Percentiles rank a stretch among this genome's conserved stretches.
These are phyloP conservation scores for Passer montanus DNA, from an alignment of 2,113 vertebrate species.

Conservation along the genomic window DNA sequence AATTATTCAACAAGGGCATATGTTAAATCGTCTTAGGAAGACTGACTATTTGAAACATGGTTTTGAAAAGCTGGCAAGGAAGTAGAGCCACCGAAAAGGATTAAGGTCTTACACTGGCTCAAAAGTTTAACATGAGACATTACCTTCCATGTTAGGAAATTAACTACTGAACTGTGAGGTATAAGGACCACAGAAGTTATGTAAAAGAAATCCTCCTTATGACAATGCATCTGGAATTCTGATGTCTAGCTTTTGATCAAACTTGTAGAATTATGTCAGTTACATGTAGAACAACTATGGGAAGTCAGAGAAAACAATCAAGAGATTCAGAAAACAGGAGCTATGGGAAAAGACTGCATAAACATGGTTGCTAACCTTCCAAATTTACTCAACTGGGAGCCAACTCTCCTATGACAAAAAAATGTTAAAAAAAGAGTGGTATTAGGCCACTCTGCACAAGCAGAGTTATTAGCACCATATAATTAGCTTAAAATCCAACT, in stretches of 20 bases:
- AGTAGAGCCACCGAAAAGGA: not conserved
- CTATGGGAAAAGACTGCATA: not conserved
- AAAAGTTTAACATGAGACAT: not conserved
- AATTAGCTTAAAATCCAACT: not conserved
- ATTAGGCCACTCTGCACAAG: not conserved
- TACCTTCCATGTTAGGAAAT: not conserved
- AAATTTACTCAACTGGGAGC: not conserved
- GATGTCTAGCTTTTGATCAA: not conserved
- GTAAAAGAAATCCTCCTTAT: not conserved
- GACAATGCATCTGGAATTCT: not conserved
- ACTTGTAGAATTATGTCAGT: not conserved
- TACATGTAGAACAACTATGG: fast-evolving
- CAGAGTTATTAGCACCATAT: not conserved
- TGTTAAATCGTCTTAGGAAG: not conserved
- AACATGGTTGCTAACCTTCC: not conserved
- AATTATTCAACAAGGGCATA: not conserved
- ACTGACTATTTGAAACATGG: not conserved
- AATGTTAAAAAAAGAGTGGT: not conserved
- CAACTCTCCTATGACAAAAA: not conserved
- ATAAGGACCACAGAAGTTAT: not conserved
- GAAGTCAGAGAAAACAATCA: not conserved
- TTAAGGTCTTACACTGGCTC: not conserved
- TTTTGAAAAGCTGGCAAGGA: not conserved
- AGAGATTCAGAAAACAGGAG: not conserved
- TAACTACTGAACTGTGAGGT: fast-evolving